phyloP scores from a whole-genome alignment of 2,113 vertebrate genomes.

The Microtus oregoni region DNA sequence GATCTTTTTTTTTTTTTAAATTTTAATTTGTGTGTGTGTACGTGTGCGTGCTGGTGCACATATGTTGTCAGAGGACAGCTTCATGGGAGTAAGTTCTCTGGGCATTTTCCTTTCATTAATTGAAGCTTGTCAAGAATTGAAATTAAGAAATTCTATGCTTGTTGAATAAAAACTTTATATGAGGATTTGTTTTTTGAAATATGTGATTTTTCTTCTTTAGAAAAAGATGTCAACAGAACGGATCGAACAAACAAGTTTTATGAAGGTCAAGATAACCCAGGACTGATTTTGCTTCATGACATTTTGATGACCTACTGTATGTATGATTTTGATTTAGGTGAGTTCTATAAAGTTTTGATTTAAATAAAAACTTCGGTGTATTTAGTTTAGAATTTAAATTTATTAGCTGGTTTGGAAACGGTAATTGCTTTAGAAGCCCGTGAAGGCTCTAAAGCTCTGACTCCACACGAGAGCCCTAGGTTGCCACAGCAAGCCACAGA shows the following conservation, averaged over 20 bases:
- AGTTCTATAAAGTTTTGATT: constrained; percentile 82
- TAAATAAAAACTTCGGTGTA: constrained; percentile 14
- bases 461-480: neutral
- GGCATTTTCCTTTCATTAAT: constrained; percentile 68
- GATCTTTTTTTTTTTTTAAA: neutral
- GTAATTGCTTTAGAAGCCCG: neutral
- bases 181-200: constrained; percentile 78
- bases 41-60: neutral
- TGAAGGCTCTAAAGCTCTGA: neutral
- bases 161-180: constrained; percentile 77
- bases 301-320: constrained; percentile 99
- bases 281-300: constrained; percentile 96
- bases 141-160: constrained; percentile 75
- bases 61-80: neutral
- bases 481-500: neutral
- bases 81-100: neutral
- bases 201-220: constrained; percentile 86
- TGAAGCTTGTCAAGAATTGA: constrained; percentile 76
- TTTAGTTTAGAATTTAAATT: constrained; percentile 60
- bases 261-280: constrained; percentile 96
- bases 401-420: neutral
- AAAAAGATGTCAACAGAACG: constrained; percentile 98
- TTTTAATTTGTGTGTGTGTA: neutral
- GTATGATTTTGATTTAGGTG: constrained; percentile 98
- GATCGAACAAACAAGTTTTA: constrained; percentile 98